phyloP scores from a whole-genome alignment of 2,113 vertebrate genomes.

The Hippotragus niger region DNA sequence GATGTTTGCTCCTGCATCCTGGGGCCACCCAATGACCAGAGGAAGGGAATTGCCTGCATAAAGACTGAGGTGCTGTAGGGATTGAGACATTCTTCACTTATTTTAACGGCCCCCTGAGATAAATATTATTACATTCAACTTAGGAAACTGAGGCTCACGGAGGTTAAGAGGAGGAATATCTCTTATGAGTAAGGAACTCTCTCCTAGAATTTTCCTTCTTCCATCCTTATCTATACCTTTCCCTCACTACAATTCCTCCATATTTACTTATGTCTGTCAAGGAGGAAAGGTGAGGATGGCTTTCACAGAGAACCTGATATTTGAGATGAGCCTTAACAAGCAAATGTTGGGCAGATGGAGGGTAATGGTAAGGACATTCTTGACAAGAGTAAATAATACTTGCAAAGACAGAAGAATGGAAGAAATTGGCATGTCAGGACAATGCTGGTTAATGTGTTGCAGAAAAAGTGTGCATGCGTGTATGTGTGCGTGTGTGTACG shows the following conservation, averaged over 20 bases:
- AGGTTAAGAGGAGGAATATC: not conserved
- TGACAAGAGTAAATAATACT: not conserved
- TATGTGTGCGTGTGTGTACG: not conserved
- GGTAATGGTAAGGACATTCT: not conserved
- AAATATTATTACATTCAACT: not conserved
- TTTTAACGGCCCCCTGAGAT: not conserved
- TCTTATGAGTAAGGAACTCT: not conserved
- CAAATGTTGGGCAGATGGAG: not conserved
- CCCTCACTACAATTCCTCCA: not conserved
- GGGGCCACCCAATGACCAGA: not conserved
- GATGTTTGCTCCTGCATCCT: not conserved
- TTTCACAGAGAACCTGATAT: slow-evolving; percentile 7
- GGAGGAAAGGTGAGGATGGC: not conserved
- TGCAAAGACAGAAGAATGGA: not conserved
- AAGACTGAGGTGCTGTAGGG: not conserved
- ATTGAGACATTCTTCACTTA: not conserved
- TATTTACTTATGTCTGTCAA: not conserved
- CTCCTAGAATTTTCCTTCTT: not conserved
- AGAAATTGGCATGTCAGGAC: not conserved
- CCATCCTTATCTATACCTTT: not conserved
- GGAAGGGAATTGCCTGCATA: not conserved
- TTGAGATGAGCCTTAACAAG: not conserved
- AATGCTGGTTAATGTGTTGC: not conserved
- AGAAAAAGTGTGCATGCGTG: not conserved
- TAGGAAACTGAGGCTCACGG: not conserved